These are phyloP conservation scores for Melanostoma mellinum DNA, from an alignment of 2,888 invertebrate species.

Conservation along the genomic window DNA sequence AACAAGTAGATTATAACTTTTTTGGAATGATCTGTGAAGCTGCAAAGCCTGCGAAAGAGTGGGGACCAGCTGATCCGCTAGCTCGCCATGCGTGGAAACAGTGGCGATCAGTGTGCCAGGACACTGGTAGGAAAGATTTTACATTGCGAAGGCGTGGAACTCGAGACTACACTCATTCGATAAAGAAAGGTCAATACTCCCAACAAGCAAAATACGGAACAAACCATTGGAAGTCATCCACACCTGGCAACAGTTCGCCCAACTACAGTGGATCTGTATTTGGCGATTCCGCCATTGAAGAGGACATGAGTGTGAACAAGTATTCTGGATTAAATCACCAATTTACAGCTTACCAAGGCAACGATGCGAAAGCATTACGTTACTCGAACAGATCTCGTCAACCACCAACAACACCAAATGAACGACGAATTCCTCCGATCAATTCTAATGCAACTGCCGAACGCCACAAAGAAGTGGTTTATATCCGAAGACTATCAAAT, in stretches of 20 bases:
- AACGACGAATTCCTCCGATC: constrained; percentile 50
- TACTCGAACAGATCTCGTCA: constrained; percentile 77
- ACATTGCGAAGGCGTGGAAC: constrained; percentile 81
- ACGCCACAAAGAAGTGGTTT: constrained; percentile 80
- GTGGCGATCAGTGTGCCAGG: constrained; percentile 82
- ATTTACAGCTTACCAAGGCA: constrained; percentile 79
- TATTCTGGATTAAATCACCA: constrained; percentile 80
- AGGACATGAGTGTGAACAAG: constrained; percentile 82
- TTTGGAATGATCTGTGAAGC: constrained; percentile 82
- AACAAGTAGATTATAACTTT: constrained; percentile 82
- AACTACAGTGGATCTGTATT: constrained; percentile 82
- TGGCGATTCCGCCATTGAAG: constrained; percentile 82
- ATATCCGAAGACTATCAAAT: constrained; percentile 79
- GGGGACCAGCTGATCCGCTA: constrained; percentile 82
- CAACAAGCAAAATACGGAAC: constrained; percentile 76
- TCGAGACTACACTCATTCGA: constrained; percentile 82
- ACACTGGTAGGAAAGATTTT: constrained; percentile 81
- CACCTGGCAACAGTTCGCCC: constrained; percentile 81
- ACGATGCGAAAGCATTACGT: constrained; percentile 77
- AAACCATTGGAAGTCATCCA: constrained; percentile 80
- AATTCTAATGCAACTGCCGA: constrained; percentile 71
- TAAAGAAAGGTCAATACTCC: constrained; percentile 81
- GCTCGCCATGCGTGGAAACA: constrained; percentile 82
- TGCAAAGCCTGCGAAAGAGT: constrained; percentile 82
- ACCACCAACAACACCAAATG: constrained; percentile 20